These are phyloP conservation scores for Phocoena sinus DNA, from an alignment of 2,113 vertebrate species.

Conservation along the genomic window DNA sequence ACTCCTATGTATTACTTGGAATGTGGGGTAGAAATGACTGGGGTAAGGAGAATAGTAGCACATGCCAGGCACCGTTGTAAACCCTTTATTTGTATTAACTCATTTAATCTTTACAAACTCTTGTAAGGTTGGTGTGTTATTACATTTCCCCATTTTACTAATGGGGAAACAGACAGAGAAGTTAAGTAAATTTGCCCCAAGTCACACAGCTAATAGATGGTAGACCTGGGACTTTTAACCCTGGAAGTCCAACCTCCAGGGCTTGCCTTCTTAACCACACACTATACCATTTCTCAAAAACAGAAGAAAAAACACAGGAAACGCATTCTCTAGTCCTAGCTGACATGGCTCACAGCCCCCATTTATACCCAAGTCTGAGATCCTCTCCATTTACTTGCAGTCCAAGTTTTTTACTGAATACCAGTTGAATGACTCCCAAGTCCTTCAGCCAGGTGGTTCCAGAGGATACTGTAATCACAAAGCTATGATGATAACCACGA, in stretches of 20 bases:
- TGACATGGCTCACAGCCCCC: not conserved
- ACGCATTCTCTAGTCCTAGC: not conserved
- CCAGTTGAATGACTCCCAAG: not conserved
- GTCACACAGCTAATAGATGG: not conserved
- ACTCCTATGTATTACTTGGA: not conserved
- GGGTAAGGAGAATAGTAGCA: not conserved
- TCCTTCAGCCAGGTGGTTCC: constrained; percentile 1
- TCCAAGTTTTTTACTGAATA: not conserved
- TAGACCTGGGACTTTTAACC: not conserved
- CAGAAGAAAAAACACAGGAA: not conserved
- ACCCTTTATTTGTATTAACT: not conserved
- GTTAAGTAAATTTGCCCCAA: not conserved
- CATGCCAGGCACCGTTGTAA: not conserved
- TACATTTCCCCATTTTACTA: not conserved
- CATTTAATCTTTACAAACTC: constrained; percentile 18
- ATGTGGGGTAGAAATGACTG: not conserved
- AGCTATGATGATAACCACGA: not conserved
- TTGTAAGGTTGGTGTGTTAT: not conserved
- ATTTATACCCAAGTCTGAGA: not conserved
- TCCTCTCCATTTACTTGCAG: not conserved
- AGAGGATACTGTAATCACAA: not conserved
- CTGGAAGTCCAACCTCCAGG: not conserved
- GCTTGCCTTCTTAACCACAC: not conserved
- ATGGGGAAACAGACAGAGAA: not conserved
- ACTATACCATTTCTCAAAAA: constrained; percentile 7